phyloP scores from a whole-genome alignment of 37 sponge, comb jelly and placozoan genomes.

The Halichondria panicea region DNA sequence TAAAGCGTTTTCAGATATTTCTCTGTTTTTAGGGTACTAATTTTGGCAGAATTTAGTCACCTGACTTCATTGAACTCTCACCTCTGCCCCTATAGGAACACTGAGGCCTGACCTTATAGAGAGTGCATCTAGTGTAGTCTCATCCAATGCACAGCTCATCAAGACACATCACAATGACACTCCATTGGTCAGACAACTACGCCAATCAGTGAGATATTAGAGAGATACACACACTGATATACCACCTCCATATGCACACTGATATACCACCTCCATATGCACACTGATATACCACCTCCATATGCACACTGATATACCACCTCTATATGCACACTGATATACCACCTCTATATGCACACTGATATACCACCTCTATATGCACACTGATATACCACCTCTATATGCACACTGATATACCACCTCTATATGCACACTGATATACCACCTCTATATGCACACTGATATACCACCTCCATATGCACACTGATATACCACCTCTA shows the following conservation, averaged over 20 bases:
- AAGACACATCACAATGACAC: constrained; percentile 98
- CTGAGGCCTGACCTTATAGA: constrained; percentile 92
- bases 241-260: background rate
- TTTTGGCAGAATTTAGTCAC: no score
- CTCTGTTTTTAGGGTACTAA: background rate
- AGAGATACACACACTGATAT: background rate
- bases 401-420: background rate
- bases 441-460: background rate
- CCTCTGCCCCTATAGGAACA: constrained; percentile 66
- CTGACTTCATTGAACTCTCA: background rate
- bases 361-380: background rate
- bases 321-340: constrained; percentile 42
- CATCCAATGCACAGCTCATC: constrained; percentile 78
- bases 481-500: constrained; percentile 25
- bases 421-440: constrained; percentile 42
- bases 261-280: background rate
- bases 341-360: background rate
- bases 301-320: background rate
- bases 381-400: constrained; percentile 25
- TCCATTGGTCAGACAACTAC: constrained; percentile 69
- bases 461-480: background rate
- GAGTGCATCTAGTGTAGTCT: constrained; percentile 81
- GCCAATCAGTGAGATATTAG: constrained; percentile 47
- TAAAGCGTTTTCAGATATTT: background rate
- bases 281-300: constrained; percentile 25